A percentile compares a stretch with the other conserved stretches of the same genome.
Conservation (phyloP, 1,140 invertebrate genomes). For the Saxidomus purpurata region DNA sequence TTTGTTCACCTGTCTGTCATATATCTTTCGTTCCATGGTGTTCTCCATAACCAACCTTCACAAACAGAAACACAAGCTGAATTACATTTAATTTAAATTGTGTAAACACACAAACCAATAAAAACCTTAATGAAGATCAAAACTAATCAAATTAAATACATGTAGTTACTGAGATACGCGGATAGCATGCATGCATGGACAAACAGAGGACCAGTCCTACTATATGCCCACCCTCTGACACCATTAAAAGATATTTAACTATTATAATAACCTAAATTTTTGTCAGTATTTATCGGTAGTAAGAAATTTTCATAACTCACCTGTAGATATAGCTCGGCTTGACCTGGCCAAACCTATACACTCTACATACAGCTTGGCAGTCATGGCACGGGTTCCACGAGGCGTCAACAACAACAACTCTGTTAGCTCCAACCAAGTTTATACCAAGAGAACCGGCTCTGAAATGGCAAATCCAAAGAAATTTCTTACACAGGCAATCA, state of each 20-base stretch:
- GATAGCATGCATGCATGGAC: no score
- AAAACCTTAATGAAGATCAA: neutral
- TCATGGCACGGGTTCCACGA: constrained; percentile 99
- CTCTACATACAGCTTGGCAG: constrained; percentile 98
- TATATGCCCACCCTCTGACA: no score
- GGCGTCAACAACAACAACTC: constrained; percentile 99
- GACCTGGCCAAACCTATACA: constrained; percentile 98
- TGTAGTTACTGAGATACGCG: no score
- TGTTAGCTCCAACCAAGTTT: constrained; percentile 97
- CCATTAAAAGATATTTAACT: no score
- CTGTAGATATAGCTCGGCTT: constrained; percentile 57
- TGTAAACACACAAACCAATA: neutral
- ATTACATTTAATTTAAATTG: neutral
- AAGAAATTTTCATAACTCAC: neutral
- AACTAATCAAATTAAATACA: neutral
- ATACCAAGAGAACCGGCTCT: constrained; percentile 98
- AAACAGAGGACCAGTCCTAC: no score
- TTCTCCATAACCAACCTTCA: constrained; percentile 96
- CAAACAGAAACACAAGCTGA: neutral
- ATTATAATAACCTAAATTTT: no score
- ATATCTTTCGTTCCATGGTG: constrained; percentile 98
- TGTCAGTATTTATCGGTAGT: no score
- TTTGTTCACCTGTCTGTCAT: constrained; percentile 99
- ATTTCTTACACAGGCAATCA: no score
- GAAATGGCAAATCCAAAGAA: constrained; percentile 47